phyloP scores from a whole-genome alignment of 2,888 invertebrate genomes.

The Stenurella melanura region DNA sequence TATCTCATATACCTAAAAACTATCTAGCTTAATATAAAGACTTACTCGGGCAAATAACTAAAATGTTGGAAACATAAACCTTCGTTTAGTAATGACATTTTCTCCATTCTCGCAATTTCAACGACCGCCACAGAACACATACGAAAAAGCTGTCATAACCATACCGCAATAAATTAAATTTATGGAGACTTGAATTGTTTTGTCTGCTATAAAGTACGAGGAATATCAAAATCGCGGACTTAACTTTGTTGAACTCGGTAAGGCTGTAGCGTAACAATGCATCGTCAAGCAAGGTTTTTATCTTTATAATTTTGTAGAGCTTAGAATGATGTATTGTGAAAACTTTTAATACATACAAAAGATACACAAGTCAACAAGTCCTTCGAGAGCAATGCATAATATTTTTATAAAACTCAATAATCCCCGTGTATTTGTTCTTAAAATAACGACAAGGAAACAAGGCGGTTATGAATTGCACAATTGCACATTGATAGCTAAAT shows the following conservation, averaged over 20 bases:
- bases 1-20: too few relatives aligned
- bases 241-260: slow-evolving; percentile 15
- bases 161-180: slow-evolving; percentile 50
- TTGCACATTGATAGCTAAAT: too few relatives aligned
- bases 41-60: background rate
- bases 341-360: background rate
- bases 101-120: background rate
- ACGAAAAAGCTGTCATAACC: slow-evolving; percentile 51
- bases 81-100: slow-evolving; percentile 18
- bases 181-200: slow-evolving; percentile 51
- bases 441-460: too few relatives aligned
- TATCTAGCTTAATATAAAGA: too few relatives aligned
- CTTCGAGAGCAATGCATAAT: background rate
- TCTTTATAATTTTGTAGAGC: background rate
- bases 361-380: slow-evolving; percentile 1
- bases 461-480: too few relatives aligned
- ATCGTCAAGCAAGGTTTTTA: slow-evolving; percentile 5
- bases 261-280: background rate
- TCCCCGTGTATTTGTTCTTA: background rate
- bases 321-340: background rate
- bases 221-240: slow-evolving; percentile 37
- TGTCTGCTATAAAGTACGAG: slow-evolving; percentile 41
- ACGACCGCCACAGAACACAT: slow-evolving; percentile 23
- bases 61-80: slow-evolving; percentile 19
- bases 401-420: background rate